Base-by-base conservation (phyloP, 2,888 invertebrate species). In the Timandra comae region DNA sequence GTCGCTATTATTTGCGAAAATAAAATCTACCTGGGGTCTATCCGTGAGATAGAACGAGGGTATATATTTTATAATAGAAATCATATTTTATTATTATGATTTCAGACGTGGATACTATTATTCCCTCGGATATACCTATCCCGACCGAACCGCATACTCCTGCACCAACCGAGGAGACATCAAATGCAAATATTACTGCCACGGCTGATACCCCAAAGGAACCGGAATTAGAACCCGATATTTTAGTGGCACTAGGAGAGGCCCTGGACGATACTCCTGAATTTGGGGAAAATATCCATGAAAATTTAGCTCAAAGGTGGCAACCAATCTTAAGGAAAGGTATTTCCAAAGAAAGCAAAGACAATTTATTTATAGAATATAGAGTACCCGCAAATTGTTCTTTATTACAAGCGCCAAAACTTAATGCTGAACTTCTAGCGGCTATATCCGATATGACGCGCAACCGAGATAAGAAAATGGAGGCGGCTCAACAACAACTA, bases 341-440 rank as follows among this genome's bases (percentile, higher is more conserved):
- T 0, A 5, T 41, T 7, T 2, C 27, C 0, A 43, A 41, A 33
- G 43, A 43, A 3, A 12, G 19, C 1, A 45, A 35, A 27, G 37
- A 44, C 0, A 36, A 27, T 1, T 11, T 43, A 0, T 6, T 34
- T 3, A 49, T 42, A 27, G 33, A 43, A 6, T 35, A 43, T n/a
- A 20, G 35, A 1, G 27, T 45, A 2, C 51, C 51, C 0, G 29
- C 10, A 1, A 47, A 46, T 11, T 46, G 46, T 27, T 32, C n/a
- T n/a, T 11, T 50, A n/a, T 21, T 50, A n/a, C 45, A 50, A 23
- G 36, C 49, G 1, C 46, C 46, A 6, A 44, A 38, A 12, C 13
- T 47, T 6, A 49, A 49, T 16, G 29, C 35, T 0, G 42, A 49
- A 8, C 45, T 43, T 6, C 30, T 36, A 1, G 43, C 43, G 1